Conservation (phyloP, 2,888 invertebrate genomes). For the Gasteruption jaculator region DNA sequence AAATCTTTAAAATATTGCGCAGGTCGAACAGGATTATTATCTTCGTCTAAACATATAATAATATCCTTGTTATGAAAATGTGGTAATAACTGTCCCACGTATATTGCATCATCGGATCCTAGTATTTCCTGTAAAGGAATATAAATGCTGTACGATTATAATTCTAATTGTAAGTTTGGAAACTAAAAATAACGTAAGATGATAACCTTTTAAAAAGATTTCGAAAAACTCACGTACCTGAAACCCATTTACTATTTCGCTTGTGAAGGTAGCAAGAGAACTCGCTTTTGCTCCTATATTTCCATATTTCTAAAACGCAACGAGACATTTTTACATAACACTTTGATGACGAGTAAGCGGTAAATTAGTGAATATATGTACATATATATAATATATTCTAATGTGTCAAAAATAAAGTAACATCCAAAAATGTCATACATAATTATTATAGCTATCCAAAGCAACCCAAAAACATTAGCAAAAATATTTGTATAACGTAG, state of each 20-base stretch:
- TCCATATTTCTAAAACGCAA: too few species aligned
- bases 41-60: conserved; percentile 58
- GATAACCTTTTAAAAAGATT: too few species aligned
- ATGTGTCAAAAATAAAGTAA: too few species aligned
- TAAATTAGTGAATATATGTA: not conserved
- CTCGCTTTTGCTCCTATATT: not conserved
- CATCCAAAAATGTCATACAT: too few species aligned
- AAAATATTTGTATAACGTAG: too few species aligned
- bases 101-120: conserved; percentile 53
- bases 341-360: too few species aligned
- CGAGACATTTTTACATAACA: too few species aligned
- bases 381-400: conserved; percentile 11
- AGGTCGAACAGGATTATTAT: conserved; percentile 51
- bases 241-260: conserved; percentile 11
- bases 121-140: conserved; percentile 43
- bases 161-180: not conserved
- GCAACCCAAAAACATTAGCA: too few species aligned
- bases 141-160: not conserved
- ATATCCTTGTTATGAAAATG: conserved; percentile 65
- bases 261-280: conserved; percentile 4
- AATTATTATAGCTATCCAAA: too few species aligned
- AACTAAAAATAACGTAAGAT: not conserved
- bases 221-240: conserved; percentile 19
- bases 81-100: conserved; percentile 62
- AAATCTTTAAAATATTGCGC: conserved; percentile 27